These are phyloP conservation scores for Metacarcinus magister DNA, from an alignment of 2,888 invertebrate species.

Conservation along the genomic window DNA sequence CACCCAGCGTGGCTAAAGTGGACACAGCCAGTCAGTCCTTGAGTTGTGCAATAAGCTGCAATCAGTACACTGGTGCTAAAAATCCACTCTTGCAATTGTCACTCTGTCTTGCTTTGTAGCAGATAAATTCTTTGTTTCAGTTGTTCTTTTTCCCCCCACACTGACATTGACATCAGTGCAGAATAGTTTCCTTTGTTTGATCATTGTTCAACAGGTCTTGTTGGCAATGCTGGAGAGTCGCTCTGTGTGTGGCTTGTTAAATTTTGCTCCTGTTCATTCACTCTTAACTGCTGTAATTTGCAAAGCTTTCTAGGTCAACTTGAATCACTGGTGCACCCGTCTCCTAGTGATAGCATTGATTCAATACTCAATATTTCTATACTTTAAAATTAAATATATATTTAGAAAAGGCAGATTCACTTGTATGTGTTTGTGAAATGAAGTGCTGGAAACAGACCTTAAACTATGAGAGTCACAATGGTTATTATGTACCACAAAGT, in stretches of 20 bases:
- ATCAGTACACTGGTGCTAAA: slow-evolving; percentile 71
- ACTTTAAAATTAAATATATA: slow-evolving; percentile 61
- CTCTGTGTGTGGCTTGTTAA: slow-evolving; percentile 77
- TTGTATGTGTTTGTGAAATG: slow-evolving; percentile 44
- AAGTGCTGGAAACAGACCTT: slow-evolving; percentile 46
- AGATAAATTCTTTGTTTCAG: slow-evolving; percentile 8
- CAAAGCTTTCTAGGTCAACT: slow-evolving; percentile 78
- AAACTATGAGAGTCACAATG: slow-evolving; percentile 43
- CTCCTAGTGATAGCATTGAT: slow-evolving; percentile 76
- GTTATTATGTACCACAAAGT: slow-evolving; percentile 51
- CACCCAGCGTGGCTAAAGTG: not conserved
- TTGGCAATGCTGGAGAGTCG: slow-evolving; percentile 67
- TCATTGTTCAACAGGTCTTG: slow-evolving; percentile 53
- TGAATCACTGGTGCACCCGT: slow-evolving; percentile 73
- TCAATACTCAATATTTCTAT: slow-evolving; percentile 79
- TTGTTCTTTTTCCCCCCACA: not conserved
- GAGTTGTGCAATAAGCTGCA: slow-evolving; percentile 52
- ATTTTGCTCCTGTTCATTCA: slow-evolving; percentile 70
- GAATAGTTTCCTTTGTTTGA: slow-evolving; percentile 57
- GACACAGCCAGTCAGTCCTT: slow-evolving; percentile 42
- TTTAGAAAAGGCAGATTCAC: slow-evolving; percentile 57
- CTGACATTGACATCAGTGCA: slow-evolving; percentile 51
- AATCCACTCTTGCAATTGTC: slow-evolving; percentile 67
- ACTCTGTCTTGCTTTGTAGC: slow-evolving; percentile 51
- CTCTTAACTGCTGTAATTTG: slow-evolving; percentile 78